Percentiles rank a stretch among this genome's conserved stretches.
Evolutionary conservation across 2,113 vertebrate species (phyloP).

Genomic region (Pterocles burchelli): DNA sequence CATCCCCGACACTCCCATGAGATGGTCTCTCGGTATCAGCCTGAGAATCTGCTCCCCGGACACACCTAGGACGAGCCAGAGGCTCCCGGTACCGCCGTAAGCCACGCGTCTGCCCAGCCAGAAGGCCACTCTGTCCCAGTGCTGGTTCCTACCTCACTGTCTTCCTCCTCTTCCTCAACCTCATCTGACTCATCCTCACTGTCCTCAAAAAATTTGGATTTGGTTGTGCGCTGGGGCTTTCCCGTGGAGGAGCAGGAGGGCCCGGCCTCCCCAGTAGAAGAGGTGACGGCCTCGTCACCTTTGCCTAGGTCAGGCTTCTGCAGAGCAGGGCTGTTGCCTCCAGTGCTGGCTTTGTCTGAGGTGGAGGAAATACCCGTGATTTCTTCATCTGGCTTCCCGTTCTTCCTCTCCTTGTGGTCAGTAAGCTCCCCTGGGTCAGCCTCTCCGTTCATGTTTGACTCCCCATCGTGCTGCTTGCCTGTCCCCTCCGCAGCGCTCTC

Average conservation of each 20-base stretch:
- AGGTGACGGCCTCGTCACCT: constrained; percentile 79
- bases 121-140: constrained; percentile 45
- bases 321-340: constrained; percentile 65
- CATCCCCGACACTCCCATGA: background rate
- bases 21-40: background rate
- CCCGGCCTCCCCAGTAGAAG: constrained; percentile 86
- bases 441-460: constrained; percentile 85
- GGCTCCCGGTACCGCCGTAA: background rate
- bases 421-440: constrained; percentile 75
- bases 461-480: constrained; percentile 76
- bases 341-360: constrained; percentile 67
- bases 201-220: constrained; percentile 98
- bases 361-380: constrained; percentile 76
- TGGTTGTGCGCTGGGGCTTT: constrained; percentile 83
- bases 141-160: constrained; percentile 80
- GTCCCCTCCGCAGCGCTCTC: constrained; percentile 57
- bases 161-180: constrained; percentile 86
- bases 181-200: constrained; percentile 96
- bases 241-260: constrained; percentile 94
- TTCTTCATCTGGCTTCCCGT: constrained; percentile 72
- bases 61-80: constrained; percentile 30
- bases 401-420: constrained; percentile 74
- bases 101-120: constrained; percentile 26
- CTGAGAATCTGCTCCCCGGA: constrained; percentile 30
- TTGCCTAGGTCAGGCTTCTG: constrained; percentile 74